A percentile compares a stretch with the other conserved stretches of the same genome.
These are phyloP conservation scores for Myopa testacea DNA, from an alignment of 2,888 invertebrate genomes.

Conservation along the genomic window DNA sequence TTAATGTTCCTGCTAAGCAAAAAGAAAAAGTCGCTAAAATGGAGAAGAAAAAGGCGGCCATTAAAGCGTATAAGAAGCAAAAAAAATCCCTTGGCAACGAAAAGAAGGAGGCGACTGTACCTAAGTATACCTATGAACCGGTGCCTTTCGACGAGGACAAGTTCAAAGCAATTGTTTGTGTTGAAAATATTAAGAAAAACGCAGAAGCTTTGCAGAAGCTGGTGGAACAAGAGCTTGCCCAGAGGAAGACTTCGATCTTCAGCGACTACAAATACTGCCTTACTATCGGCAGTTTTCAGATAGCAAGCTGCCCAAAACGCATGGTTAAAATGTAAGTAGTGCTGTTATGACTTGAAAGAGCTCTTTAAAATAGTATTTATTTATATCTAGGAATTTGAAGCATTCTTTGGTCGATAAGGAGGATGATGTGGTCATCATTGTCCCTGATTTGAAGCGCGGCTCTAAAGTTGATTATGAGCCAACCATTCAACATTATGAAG, in stretches of 20 bases:
- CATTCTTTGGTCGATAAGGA: slow-evolving; percentile 74
- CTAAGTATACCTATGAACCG: slow-evolving; percentile 49
- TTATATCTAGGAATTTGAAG: slow-evolving; percentile 69
- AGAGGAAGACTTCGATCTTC: slow-evolving; percentile 61
- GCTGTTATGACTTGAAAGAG: not conserved
- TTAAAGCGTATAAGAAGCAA: slow-evolving; percentile 38
- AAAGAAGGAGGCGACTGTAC: slow-evolving; percentile 32
- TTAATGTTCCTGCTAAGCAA: not conserved
- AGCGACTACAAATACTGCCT: slow-evolving; percentile 61
- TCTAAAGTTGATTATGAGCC: slow-evolving; percentile 79
- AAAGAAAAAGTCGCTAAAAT: slow-evolving; percentile 35
- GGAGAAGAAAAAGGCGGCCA: slow-evolving; percentile 36
- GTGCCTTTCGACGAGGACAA: slow-evolving; percentile 58
- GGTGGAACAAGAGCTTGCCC: slow-evolving; percentile 55
- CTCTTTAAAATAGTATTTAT: not conserved
- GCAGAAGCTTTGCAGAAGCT: slow-evolving; percentile 55
- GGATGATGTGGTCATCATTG: slow-evolving; percentile 80
- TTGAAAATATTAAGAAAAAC: slow-evolving; percentile 56
- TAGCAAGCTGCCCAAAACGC: slow-evolving; percentile 73
- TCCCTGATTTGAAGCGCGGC: slow-evolving; percentile 80
- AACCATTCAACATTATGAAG: slow-evolving; percentile 80
- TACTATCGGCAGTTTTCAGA: slow-evolving; percentile 71
- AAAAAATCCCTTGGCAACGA: slow-evolving; percentile 36
- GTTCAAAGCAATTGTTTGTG: slow-evolving; percentile 55
- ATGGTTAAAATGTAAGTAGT: slow-evolving; percentile 75